Percentiles rank a stretch among this genome's conserved stretches.
phyloP scores from a whole-genome alignment of 2,797 vertebrate genomes.

The Knipowitschia caucasica region DNA sequence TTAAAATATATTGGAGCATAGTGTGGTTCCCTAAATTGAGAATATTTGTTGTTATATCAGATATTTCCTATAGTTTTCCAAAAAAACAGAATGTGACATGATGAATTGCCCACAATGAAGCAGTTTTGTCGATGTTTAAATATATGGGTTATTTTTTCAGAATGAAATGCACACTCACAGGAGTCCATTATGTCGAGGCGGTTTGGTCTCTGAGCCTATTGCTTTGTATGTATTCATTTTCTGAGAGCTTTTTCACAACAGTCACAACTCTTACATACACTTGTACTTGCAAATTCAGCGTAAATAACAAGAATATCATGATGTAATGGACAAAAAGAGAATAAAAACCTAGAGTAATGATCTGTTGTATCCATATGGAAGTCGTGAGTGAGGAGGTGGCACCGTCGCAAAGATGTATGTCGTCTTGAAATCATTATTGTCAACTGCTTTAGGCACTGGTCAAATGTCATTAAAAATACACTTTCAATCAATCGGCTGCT shows the following conservation, averaged over 20 bases:
- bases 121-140: conserved; percentile 24
- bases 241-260: conserved; percentile 86
- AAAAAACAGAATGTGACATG: conserved; percentile 28
- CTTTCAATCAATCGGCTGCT: conserved; percentile 9
- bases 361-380: conserved; percentile 34
- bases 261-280: conserved; percentile 85
- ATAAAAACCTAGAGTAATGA: conserved; percentile 29
- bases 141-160: conserved; percentile 34
- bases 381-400: conserved; percentile 20
- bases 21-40: conserved; percentile 31
- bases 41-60: conserved; percentile 32
- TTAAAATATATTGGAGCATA: conserved; percentile 39
- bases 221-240: conserved; percentile 83
- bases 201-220: conserved; percentile 84
- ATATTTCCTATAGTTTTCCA: conserved; percentile 23
- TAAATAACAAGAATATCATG: conserved; percentile 12
- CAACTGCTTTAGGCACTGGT: conserved; percentile 22
- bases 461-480: conserved; percentile 20
- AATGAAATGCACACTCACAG: conserved; percentile 49
- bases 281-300: conserved; percentile 70
- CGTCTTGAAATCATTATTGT: conserved; percentile 16
- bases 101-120: conserved; percentile 25
- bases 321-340: conserved; percentile 14
- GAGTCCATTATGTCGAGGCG: conserved; percentile 78
- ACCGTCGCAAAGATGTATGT: conserved; percentile 15